Conservation (phyloP, 1,140 invertebrate genomes). For the Brachionus rubens region DNA sequence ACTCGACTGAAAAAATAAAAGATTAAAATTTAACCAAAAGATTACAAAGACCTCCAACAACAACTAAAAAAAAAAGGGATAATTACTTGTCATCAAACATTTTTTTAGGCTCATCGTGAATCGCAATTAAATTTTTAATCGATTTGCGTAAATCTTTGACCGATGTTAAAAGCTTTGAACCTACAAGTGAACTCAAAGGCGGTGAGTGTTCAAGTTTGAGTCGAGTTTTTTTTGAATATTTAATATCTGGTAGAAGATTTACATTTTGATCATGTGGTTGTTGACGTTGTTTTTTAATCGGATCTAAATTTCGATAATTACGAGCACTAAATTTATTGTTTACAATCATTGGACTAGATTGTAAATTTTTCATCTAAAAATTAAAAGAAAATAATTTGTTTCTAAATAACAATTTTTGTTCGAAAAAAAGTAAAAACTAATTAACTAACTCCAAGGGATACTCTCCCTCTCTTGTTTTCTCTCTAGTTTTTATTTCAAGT, state of each 20-base stretch:
- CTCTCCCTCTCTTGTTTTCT: background rate
- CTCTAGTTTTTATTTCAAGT: background rate
- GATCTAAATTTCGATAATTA: constrained; percentile 27
- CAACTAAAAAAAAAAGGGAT: background rate
- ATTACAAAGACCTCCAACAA: too few species aligned
- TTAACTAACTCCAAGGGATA: background rate
- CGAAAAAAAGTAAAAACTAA: constrained; percentile 14
- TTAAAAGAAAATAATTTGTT: too few species aligned
- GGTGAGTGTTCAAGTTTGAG: background rate
- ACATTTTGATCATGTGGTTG: background rate
- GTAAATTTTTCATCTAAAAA: too few species aligned
- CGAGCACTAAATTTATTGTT: background rate
- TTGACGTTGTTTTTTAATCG: background rate
- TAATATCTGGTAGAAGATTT: background rate
- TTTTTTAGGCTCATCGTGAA: background rate
- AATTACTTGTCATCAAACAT: background rate
- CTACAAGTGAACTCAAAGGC: background rate
- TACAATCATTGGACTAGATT: background rate
- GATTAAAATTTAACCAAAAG: too few species aligned
- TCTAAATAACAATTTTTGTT: background rate
- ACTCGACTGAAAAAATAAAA: too few species aligned
- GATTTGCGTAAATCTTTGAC: constrained; percentile 33
- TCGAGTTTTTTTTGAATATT: background rate
- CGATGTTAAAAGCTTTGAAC: background rate
- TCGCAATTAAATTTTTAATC: constrained; percentile 12